Evolutionary conservation across 1,140 invertebrate genomes (phyloP).

Genomic region (Philopotamus ludificatus): DNA sequence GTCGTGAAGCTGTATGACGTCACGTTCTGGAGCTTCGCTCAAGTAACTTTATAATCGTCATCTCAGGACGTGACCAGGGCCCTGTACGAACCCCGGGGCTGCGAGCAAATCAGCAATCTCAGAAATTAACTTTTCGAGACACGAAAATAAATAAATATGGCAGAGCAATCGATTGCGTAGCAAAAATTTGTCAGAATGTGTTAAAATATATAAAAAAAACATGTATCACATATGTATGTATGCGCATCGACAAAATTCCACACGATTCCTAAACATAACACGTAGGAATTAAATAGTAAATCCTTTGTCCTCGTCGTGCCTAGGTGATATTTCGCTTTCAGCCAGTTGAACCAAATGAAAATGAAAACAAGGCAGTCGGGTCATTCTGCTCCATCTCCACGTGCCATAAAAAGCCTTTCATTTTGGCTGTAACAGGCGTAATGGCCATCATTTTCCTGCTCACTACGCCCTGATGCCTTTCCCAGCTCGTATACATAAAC

Average conservation of each 20-base stretch:
- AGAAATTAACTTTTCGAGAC: too few relatives aligned
- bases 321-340: conserved; percentile 12
- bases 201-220: too few relatives aligned
- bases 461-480: conserved; percentile 15
- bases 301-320: too few relatives aligned
- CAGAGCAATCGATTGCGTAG: background rate
- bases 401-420: conserved; percentile 23
- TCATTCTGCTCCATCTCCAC: background rate
- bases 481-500: conserved; percentile 29
- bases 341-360: conserved; percentile 21
- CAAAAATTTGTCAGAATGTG: too few relatives aligned
- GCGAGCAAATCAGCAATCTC: too few relatives aligned
- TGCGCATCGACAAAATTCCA: too few relatives aligned
- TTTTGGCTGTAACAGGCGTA: conserved; percentile 20
- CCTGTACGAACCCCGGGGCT: background rate
- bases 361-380: conserved; percentile 14
- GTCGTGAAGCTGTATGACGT: conserved; percentile 34
- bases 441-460: conserved; percentile 25
- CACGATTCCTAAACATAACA: too few relatives aligned
- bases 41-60: conserved; percentile 40
- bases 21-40: conserved; percentile 30
- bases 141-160: too few relatives aligned
- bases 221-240: too few relatives aligned
- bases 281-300: too few relatives aligned
- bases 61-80: conserved; percentile 27